phyloP scores from a whole-genome alignment of 1,140 invertebrate species.

The Grapholita molesta region DNA sequence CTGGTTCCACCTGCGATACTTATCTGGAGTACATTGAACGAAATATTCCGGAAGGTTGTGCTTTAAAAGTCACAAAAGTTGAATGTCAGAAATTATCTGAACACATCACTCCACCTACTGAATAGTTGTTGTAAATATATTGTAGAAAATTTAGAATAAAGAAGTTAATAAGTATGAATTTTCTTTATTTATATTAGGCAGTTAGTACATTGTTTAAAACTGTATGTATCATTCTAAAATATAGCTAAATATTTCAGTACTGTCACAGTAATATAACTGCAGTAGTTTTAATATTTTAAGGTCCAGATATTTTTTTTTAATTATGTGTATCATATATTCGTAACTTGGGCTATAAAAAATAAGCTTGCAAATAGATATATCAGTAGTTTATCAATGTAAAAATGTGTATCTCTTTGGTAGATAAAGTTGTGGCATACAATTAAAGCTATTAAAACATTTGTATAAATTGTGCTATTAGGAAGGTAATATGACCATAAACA shows the following conservation, averaged over 20 bases:
- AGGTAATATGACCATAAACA: background rate
- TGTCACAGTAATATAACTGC: background rate
- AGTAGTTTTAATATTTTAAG: background rate
- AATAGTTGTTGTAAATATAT: slow-evolving; percentile 37
- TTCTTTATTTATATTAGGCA: slow-evolving; percentile 13
- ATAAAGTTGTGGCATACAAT: background rate
- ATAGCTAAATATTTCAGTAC: background rate
- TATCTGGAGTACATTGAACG: slow-evolving; percentile 97
- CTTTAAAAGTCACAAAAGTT: slow-evolving; percentile 94
- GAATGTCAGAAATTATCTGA: slow-evolving; percentile 81
- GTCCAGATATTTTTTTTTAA: background rate
- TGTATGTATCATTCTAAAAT: background rate
- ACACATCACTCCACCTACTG: slow-evolving; percentile 66
- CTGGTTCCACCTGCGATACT: slow-evolving; percentile 96
- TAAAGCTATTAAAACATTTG: background rate
- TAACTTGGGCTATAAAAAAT: no score
- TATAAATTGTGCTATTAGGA: background rate
- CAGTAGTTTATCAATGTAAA: background rate
- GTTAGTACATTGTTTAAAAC: background rate
- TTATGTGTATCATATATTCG: no score
- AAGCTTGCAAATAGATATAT: background rate
- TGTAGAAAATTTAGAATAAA: slow-evolving; percentile 25
- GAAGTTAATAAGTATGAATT: background rate
- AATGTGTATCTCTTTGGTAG: background rate
- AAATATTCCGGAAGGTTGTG: slow-evolving; percentile 98